Percentiles rank a stretch among this genome's conserved stretches.
Conservation (phyloP, 2,888 invertebrate genomes). For the Parnassius orleans region DNA sequence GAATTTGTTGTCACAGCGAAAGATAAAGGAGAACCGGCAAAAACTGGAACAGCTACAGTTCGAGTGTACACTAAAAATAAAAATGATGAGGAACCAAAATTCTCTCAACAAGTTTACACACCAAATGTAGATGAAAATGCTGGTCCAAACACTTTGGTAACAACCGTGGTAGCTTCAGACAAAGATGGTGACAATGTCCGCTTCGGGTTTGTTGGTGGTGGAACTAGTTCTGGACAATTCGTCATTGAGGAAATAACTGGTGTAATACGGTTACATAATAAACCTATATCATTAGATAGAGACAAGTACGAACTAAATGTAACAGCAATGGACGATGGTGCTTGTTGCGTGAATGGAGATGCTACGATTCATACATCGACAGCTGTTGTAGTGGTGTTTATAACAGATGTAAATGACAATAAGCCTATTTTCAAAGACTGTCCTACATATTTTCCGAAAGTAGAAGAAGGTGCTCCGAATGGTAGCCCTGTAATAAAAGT, state of each 20-base stretch:
- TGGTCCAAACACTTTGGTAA: constrained; percentile 96
- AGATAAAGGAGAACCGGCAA: constrained; percentile 96
- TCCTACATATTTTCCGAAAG: constrained; percentile 94
- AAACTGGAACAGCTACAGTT: constrained; percentile 96
- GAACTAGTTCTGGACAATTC: constrained; percentile 94
- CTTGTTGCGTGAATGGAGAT: constrained; percentile 95
- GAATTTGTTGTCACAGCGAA: constrained; percentile 96
- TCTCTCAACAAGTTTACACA: constrained; percentile 97
- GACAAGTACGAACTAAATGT: constrained; percentile 98
- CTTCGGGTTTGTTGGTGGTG: constrained; percentile 94
- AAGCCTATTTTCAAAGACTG: constrained; percentile 98
- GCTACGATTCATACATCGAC: constrained; percentile 95
- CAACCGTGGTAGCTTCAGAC: constrained; percentile 97
- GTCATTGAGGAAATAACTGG: constrained; percentile 97
- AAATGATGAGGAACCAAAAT: constrained; percentile 98
- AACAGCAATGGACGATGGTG: constrained; percentile 98
- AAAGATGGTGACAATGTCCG: constrained; percentile 98
- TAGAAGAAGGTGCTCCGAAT: constrained; percentile 96
- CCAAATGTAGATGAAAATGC: constrained; percentile 98
- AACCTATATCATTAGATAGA: constrained; percentile 91
- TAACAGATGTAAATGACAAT: constrained; percentile 98
- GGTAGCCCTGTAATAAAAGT: constrained; percentile 96
- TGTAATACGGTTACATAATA: constrained; percentile 93
- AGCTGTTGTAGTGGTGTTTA: constrained; percentile 97
- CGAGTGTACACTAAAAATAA: constrained; percentile 98